Conservation (phyloP, 2,888 invertebrate genomes). For the Brenthis hecate region DNA sequence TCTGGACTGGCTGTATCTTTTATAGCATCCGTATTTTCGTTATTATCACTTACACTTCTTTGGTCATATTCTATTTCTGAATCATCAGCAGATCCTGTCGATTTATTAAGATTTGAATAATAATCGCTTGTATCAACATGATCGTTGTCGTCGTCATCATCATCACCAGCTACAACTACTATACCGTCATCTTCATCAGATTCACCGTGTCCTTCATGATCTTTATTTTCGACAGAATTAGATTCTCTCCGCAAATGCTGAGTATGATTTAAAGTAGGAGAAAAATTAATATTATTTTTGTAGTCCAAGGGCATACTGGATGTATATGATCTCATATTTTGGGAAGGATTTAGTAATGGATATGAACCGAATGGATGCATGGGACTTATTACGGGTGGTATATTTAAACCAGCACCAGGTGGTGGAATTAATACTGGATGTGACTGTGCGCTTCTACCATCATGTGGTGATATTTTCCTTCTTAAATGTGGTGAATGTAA, state of each 20-base stretch:
- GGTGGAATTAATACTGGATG: constrained; percentile 91
- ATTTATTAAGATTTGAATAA: constrained; percentile 69
- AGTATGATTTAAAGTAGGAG: constrained; percentile 60
- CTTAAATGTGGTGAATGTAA: constrained; percentile 97
- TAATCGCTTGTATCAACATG: constrained; percentile 75
- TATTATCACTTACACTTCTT: constrained; percentile 70
- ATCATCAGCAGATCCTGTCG: constrained; percentile 67
- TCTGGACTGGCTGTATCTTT: constrained; percentile 80
- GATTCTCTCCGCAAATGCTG: constrained; percentile 67
- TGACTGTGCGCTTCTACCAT: constrained; percentile 93
- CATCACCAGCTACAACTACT: constrained; percentile 90
- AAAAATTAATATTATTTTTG: constrained; percentile 70
- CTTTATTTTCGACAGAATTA: constrained; percentile 76
- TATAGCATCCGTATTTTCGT: constrained; percentile 59
- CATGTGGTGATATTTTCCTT: constrained; percentile 96
- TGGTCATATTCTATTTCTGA: constrained; percentile 76
- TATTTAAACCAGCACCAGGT: constrained; percentile 83
- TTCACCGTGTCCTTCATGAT: constrained; percentile 85
- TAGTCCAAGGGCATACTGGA: constrained; percentile 76
- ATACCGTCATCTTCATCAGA: constrained; percentile 88
- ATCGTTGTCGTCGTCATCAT: constrained; percentile 87
- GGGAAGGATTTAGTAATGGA: constrained; percentile 87
- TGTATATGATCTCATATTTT: constrained; percentile 83
- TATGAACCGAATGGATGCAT: constrained; percentile 90
- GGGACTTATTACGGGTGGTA: constrained; percentile 86